These are phyloP conservation scores for Luscinia luscinia DNA, from an alignment of 2,797 vertebrate species.

Conservation along the genomic window DNA sequence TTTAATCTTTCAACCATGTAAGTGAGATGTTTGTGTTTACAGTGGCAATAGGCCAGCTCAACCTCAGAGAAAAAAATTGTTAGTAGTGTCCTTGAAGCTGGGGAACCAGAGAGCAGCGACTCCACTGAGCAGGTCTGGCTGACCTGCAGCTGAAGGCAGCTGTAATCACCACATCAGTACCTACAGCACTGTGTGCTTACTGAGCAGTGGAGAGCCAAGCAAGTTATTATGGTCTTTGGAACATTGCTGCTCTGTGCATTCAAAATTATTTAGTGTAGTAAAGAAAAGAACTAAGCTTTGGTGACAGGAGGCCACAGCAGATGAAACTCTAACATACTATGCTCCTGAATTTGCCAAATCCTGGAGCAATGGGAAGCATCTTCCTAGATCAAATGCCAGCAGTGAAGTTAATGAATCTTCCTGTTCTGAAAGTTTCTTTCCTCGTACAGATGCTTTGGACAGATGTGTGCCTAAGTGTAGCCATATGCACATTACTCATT, in stretches of 20 bases:
- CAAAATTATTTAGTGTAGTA: not conserved
- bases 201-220: not conserved
- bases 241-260: not conserved
- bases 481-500: not conserved
- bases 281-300: not conserved
- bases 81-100: slow-evolving; percentile 71
- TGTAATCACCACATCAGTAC: not conserved
- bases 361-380: not conserved
- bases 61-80: slow-evolving; percentile 73
- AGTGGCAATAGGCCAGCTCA: slow-evolving; percentile 76
- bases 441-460: not conserved
- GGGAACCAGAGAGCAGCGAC: slow-evolving; percentile 38
- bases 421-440: not conserved
- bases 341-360: not conserved
- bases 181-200: not conserved
- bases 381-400: not conserved
- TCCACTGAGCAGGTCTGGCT: slow-evolving; percentile 40
- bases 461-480: not conserved
- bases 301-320: not conserved
- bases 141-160: not conserved
- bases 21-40: slow-evolving; percentile 79
- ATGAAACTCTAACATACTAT: not conserved
- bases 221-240: not conserved
- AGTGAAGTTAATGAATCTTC: not conserved
- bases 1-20: slow-evolving; percentile 83